These are phyloP conservation scores for Spizaetus ornatus DNA, from an alignment of 2,113 vertebrate genomes.

Conservation along the genomic window DNA sequence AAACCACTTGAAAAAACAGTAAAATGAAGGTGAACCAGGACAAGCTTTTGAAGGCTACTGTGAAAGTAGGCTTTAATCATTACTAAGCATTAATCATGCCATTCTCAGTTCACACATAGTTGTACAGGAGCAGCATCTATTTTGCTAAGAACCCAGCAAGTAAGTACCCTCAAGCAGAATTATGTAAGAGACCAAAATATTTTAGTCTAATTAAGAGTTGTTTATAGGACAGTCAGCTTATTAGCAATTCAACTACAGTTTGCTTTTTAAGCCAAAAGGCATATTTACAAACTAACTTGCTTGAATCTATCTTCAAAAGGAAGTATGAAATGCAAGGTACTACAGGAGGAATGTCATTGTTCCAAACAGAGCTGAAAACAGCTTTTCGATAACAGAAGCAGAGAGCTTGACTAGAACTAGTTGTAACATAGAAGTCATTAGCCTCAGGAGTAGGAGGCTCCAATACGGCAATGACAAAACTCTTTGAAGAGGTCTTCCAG, in stretches of 20 bases:
- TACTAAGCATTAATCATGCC: neutral
- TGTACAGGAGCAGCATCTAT: neutral
- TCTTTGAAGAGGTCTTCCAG: neutral
- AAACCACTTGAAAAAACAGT: neutral
- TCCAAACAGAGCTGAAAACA: neutral
- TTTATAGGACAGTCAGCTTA: neutral
- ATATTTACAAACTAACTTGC: neutral
- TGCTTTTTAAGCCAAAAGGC: neutral
- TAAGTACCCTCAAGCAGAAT: neutral
- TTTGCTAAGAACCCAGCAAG: neutral
- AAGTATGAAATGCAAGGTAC: neutral
- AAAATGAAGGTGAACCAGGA: neutral
- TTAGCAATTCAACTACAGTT: neutral
- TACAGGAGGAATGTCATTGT: neutral
- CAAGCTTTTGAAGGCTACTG: neutral
- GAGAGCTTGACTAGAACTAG: neutral
- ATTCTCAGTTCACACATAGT: neutral
- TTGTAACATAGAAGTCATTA: neutral
- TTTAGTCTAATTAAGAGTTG: neutral
- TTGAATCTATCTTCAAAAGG: neutral
- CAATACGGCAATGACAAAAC: neutral
- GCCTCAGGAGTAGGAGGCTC: neutral
- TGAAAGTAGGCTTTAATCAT: neutral
- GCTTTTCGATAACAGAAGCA: neutral
- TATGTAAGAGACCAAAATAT: neutral